These are phyloP conservation scores for Agrochola lychnidis DNA, from an alignment of 2,888 invertebrate genomes.

Conservation along the genomic window DNA sequence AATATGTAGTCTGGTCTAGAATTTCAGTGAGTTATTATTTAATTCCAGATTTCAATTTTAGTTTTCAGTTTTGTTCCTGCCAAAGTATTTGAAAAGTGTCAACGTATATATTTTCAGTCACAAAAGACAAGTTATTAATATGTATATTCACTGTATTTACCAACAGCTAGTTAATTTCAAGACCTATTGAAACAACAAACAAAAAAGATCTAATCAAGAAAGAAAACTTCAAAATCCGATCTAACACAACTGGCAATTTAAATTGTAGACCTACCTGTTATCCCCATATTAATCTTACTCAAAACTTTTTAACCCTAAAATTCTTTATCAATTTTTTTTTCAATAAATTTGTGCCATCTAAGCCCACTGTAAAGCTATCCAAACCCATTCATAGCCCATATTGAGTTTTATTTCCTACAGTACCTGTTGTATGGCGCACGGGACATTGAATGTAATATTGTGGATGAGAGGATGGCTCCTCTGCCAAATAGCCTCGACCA, in stretches of 20 bases:
- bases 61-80: neutral
- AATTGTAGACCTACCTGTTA: neutral
- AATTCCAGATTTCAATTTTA: neutral
- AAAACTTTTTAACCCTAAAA: neutral
- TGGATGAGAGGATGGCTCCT: constrained; percentile 63
- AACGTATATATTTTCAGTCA: neutral
- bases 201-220: neutral
- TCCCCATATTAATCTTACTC: neutral
- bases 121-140: neutral
- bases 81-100: neutral
- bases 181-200: no score
- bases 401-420: constrained; percentile 61
- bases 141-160: neutral
- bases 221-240: neutral
- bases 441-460: constrained; percentile 75
- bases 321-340: neutral
- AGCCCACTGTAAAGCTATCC: constrained; percentile 58
- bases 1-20: neutral
- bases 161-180: neutral
- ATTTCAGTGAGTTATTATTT: neutral
- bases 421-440: constrained; percentile 79
- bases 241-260: neutral
- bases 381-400: constrained; percentile 59
- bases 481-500: constrained; percentile 81
- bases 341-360: constrained; percentile 18